Base-by-base conservation (phyloP, 2,113 vertebrate genomes). In the Epinephelus cyanopodus region DNA sequence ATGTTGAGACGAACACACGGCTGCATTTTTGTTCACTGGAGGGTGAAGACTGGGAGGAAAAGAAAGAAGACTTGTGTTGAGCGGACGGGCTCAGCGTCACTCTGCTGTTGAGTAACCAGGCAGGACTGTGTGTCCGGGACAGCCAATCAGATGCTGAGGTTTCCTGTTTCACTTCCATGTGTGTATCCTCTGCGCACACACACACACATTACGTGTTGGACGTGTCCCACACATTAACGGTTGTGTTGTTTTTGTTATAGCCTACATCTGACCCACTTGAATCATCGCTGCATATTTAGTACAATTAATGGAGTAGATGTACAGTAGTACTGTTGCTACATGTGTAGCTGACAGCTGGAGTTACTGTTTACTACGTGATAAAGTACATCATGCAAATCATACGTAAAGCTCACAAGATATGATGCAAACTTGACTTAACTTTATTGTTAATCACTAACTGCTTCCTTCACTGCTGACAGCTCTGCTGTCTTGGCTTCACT, bases 131-230 rank as follows among this genome's bases (percentile, higher is more conserved):
- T 14, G 57, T 33, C 56, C 52, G 37, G 6, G 45, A 6, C 78
- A 76, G 71, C 86, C 81, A 90, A 85, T 90, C 67, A 50, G 39
- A 56, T 1, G 27, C 68, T 2, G 48, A 57, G 71, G 70, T 76
- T 77, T 77, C 70, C 75, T 18, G 33, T 78, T 83, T 82, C 79
- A 77, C 83, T 68, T 79, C 60, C 33, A 15, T 0, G 2, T 58
- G 12, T 64, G 72, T 37, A 23, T 48, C 37, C 42, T 6, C 4
- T 50, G 13, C 19, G 45, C 13, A 53, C 60, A 62, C 53, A 23
- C 6, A 50, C 48, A 50, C 52, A 8, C 19, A 54, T 8, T 76
- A 82, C 33, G n/a, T 86, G 82, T 60, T 18, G 7, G 57, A 82
- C 62, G 23, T 87, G 85, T 78, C n/a, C 37, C 3, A 25, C 14